phyloP scores from a whole-genome alignment of 1,140 invertebrate species.

The Neodiprion virginianus region DNA sequence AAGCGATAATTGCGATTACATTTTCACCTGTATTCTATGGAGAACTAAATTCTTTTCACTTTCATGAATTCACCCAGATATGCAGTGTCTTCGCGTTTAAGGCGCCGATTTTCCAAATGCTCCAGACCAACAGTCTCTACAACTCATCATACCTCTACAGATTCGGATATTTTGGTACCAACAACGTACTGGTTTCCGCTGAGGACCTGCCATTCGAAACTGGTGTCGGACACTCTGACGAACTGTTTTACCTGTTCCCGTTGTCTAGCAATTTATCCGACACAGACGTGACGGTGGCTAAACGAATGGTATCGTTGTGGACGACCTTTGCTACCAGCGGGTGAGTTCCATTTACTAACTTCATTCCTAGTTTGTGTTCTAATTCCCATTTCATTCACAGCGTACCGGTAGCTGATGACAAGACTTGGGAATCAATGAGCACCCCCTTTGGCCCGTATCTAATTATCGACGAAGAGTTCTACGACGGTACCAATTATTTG shows the following conservation, averaged over 20 bases:
- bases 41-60: not conserved
- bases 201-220: not conserved
- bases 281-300: not conserved
- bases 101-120: not conserved
- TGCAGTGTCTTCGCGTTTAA: not conserved
- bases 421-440: constrained; percentile 1
- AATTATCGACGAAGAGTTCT: not conserved
- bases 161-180: not conserved
- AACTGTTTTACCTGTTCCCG: not conserved
- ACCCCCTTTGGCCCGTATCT: not conserved
- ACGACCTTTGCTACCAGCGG: not conserved
- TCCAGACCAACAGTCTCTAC: not conserved
- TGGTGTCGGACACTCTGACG: not conserved
- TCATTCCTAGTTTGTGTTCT: not conserved
- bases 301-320: not conserved
- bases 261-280: not conserved
- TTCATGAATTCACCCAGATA: not conserved
- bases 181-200: not conserved
- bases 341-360: not conserved
- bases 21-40: not conserved
- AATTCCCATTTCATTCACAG: not conserved
- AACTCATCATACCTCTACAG: not conserved
- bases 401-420: not conserved
- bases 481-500: not conserved
- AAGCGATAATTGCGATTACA: not conserved